Evolutionary conservation across 2,797 vertebrate genomes (phyloP).

Genomic region (Lemur catta): DNA sequence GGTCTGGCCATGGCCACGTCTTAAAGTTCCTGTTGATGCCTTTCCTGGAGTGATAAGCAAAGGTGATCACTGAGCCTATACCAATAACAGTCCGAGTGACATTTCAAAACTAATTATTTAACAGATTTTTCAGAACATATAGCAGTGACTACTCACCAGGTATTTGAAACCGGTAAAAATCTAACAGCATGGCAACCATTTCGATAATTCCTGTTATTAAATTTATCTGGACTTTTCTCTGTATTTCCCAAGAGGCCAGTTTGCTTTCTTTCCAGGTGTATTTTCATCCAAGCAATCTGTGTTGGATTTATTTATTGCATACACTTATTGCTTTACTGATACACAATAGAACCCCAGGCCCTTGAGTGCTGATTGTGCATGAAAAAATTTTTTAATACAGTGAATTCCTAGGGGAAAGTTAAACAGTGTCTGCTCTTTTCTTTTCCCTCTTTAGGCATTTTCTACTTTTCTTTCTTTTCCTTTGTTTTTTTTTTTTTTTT

Average conservation of each 20-base stretch:
- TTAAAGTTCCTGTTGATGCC: conserved; percentile 24
- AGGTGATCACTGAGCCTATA: conserved; percentile 16
- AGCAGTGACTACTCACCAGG: conserved; percentile 66
- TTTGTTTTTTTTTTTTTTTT: background rate
- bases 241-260: conserved; percentile 57
- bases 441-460: background rate
- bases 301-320: conserved; percentile 71
- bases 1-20: background rate
- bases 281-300: conserved; percentile 51
- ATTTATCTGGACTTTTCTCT: conserved; percentile 64
- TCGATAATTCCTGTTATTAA: conserved; percentile 72
- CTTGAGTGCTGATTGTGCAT: conserved; percentile 56
- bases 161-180: conserved; percentile 69
- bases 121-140: conserved; percentile 62
- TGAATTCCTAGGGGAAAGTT: conserved; percentile 62
- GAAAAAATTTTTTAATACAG: conserved; percentile 55
- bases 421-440: conserved; percentile 32
- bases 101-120: conserved; percentile 73
- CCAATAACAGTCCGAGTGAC: conserved; percentile 39
- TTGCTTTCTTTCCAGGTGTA: conserved; percentile 61
- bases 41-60: conserved; percentile 15
- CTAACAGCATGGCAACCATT: conserved; percentile 56
- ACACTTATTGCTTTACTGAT: conserved; percentile 59
- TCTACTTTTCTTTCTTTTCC: background rate
- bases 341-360: conserved; percentile 57